Base-by-base conservation (phyloP, 2,888 invertebrate species). In the Lasioglossum leucozonium region DNA sequence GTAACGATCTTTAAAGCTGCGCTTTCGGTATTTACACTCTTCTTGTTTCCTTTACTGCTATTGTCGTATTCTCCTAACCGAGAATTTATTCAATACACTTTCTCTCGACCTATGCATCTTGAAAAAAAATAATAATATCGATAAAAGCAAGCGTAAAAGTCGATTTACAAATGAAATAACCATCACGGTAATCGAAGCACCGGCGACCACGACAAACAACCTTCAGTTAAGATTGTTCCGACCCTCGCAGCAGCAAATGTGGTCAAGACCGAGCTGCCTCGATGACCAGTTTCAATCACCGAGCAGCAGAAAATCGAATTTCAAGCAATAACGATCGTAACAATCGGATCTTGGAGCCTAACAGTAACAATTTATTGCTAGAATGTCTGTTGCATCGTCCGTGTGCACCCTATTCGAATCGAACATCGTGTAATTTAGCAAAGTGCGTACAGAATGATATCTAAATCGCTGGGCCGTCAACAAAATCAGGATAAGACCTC, bases 251-350 rank as follows among this genome's bases (percentile, higher is more conserved):
- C 74, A 76, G 79, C 81, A 77, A 84, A 82, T 89, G 89, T 87
- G 91, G 92, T 92, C 88, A 87, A 84, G 67, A 76, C 84, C 82
- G 87, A 78, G 85, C 74, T 82, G 86, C 13, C 79, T 47, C 47
- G 47, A 47, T 44, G 42, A 62, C 5, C 26, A 84, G 88, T 87
- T 92, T 89, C 91, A 87, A 91, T 91, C 88, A 86, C 79, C 79
- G 47, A 22, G 71, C 30, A 44, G 3, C 62, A 42, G 44, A 58
- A 34, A 71, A 44, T 37, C 65, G 44, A 67, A 62, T 55, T 71
- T 74, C 40, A 40, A 72, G 65, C 75, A 65, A 72, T 55, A 80
- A 72, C 65, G 37, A 42, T 42, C 42, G 40, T 16, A 65, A 75
- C 71, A 34, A 72, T 79, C 62, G 44, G 5, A 34, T 42, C 47